A percentile compares a stretch with the other conserved stretches of the same genome.
These are phyloP conservation scores for Euspilapteryx auroguttella DNA, from an alignment of 2,888 invertebrate species.

Conservation along the genomic window DNA sequence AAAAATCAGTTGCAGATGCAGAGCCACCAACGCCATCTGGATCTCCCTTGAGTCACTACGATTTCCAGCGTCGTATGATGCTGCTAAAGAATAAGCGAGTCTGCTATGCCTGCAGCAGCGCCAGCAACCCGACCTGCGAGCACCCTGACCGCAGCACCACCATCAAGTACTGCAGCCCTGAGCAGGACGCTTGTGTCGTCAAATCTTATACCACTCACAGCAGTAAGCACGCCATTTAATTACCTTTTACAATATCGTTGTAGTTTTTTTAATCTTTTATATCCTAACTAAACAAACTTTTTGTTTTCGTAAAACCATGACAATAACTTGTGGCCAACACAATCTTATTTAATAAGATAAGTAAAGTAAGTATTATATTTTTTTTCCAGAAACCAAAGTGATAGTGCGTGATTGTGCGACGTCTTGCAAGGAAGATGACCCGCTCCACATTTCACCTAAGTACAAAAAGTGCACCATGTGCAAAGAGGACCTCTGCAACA, in stretches of 20 bases:
- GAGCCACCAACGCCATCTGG: no score
- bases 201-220: slow-evolving; percentile 22
- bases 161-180: slow-evolving; percentile 31
- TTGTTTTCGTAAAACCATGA: no score
- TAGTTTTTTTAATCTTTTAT: no score
- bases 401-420: slow-evolving; percentile 30
- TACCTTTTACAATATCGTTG: slow-evolving; percentile 2
- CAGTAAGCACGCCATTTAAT: slow-evolving; percentile 10
- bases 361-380: slow-evolving; percentile 2
- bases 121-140: slow-evolving; percentile 26
- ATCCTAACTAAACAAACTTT: no score
- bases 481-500: slow-evolving; percentile 30
- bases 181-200: slow-evolving; percentile 25
- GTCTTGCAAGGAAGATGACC: slow-evolving; percentile 17
- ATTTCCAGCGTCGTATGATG: no score
- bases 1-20: no score
- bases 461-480: slow-evolving; percentile 29
- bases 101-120: slow-evolving; percentile 36
- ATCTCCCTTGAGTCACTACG: no score
- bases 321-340: no score
- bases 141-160: slow-evolving; percentile 25
- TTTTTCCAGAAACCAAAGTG: slow-evolving; percentile 20
- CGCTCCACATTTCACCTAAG: slow-evolving; percentile 13
- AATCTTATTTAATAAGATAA: no score
- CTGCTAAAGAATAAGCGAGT: no score